Base-by-base conservation (phyloP, 1,140 invertebrate genomes). In the Bombus waltoni region DNA sequence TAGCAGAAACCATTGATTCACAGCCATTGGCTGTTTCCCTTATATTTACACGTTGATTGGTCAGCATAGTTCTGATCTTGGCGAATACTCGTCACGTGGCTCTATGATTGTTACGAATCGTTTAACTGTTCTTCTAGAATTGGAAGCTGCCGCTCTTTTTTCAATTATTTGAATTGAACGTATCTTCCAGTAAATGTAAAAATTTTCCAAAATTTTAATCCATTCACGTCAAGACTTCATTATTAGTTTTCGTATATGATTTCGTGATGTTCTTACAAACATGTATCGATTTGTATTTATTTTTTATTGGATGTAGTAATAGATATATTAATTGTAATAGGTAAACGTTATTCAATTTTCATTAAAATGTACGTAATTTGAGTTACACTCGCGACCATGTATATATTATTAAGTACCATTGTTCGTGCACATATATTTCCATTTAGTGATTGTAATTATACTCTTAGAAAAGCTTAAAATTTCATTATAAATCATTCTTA, bases 41-140 rank as follows among this genome's bases (percentile, higher is more conserved):
- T 18, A 28, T 66, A 57, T 25, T 28, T 38, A 22, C 15, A 22
- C 1, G 3, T 0, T 40, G 62, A 82, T 81, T 89, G 86, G 74
- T 28, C 25, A 10, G 4, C 5, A 8, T 57, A 62, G n/a, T 32
- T 40, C 11, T 65, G 28, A 25, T 28, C 8, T 4, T 11, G 62
- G 8, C 70, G 71, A 85, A 57, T 65, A 59, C 38, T 28, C 18
- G 38, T 89, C 88, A 89, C 88, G 88, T 89, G 88, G 87, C 18
- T 3, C 0, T 25, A 65, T n/a, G 62, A 74, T 76, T 9, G 28
- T n/a, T 18, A 18, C 80, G 11, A 81, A 73, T 73, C 38, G 42
- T 32, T 74, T 74, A 22, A 62, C 35, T 40, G 57, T 35, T 15
- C 11, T 47, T 28, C 4, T 3, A 35, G 68, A 70, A 35, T 35